Evolutionary conservation across 1,140 invertebrate species (phyloP).

Genomic region (Philopotamus ludificatus): DNA sequence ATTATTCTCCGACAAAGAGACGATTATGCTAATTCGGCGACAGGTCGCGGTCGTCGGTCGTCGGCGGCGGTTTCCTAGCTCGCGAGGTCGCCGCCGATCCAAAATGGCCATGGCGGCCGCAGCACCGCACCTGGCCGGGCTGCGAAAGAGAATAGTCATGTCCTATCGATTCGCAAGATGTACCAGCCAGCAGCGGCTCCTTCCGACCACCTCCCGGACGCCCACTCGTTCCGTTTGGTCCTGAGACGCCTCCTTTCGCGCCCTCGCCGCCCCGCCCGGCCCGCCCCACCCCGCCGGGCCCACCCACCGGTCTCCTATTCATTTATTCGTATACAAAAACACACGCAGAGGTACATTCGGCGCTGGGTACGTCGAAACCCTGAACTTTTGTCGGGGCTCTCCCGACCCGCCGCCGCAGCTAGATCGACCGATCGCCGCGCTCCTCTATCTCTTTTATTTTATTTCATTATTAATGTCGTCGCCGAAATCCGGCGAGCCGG

Average conservation of each 20-base stretch:
- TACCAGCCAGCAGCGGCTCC: conserved; percentile 13
- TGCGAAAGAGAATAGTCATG: conserved; percentile 54
- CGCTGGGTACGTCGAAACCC: background rate
- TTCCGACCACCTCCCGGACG: background rate
- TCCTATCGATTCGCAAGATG: conserved; percentile 62
- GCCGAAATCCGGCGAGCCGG: too few relatives aligned
- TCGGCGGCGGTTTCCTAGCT: background rate
- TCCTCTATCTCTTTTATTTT: conserved; percentile 45
- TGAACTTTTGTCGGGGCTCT: too few relatives aligned
- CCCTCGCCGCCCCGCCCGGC: conserved; percentile 4
- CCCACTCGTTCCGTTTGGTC: conserved; percentile 23
- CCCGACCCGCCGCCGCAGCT: conserved; percentile 48
- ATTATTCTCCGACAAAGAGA: background rate
- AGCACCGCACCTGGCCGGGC: conserved; percentile 3
- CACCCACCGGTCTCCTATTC: conserved; percentile 29
- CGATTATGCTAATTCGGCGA: too few relatives aligned
- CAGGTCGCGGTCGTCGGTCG: too few relatives aligned
- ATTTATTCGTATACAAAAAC: conserved; percentile 42
- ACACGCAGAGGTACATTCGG: conserved; percentile 13
- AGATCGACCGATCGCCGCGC: conserved; percentile 49
- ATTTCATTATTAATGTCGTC: too few relatives aligned
- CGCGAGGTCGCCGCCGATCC: background rate
- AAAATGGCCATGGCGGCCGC: background rate
- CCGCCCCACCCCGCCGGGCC: conserved; percentile 12
- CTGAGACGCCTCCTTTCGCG: conserved; percentile 26